Evolutionary conservation across 1,140 invertebrate species (phyloP).

Genomic region (Temnothorax curvispinosus): DNA sequence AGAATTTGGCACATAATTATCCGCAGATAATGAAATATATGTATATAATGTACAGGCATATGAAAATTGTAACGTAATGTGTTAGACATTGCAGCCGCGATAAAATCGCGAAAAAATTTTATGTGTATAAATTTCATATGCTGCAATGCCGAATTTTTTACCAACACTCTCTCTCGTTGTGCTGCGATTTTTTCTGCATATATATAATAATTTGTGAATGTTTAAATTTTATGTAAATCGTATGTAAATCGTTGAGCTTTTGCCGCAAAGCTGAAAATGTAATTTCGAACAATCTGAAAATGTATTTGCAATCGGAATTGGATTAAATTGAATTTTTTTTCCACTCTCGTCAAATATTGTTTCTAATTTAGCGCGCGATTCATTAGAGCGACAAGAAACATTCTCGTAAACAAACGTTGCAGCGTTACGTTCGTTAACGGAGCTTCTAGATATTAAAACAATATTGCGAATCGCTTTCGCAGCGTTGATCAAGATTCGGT

Average conservation of each 20-base stretch:
- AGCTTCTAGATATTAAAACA: slow-evolving; percentile 45
- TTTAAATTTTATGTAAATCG: slow-evolving; percentile 22
- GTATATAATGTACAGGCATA: neutral
- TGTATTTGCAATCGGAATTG: neutral
- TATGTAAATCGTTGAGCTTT: neutral
- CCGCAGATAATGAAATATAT: neutral
- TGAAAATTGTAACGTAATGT: neutral
- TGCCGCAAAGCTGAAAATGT: neutral
- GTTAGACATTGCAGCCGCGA: neutral
- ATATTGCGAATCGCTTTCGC: slow-evolving; percentile 26
- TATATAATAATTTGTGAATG: slow-evolving; percentile 27
- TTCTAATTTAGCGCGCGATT: slow-evolving; percentile 28
- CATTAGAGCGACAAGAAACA: slow-evolving; percentile 27
- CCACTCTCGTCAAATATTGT: neutral
- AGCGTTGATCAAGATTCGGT: slow-evolving; percentile 31
- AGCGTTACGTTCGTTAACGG: slow-evolving; percentile 39
- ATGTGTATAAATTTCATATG: neutral
- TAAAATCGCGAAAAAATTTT: neutral
- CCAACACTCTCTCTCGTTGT: neutral
- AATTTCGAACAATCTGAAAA: slow-evolving; percentile 16
- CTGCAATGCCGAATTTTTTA: neutral
- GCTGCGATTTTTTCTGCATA: neutral
- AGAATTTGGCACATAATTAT: neutral
- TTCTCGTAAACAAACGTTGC: slow-evolving; percentile 20
- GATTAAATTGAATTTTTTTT: neutral